Evolutionary conservation across 2,113 vertebrate species (phyloP).

Genomic region (zebrafish (Danio rerio)): GRCz12tu NC_133188.1:43273501-43274000

Average conservation of each 20-base stretch:
- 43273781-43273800: not conserved
- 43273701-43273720: conserved; percentile 83
- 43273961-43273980: not conserved
- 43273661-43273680: conserved; percentile 62
- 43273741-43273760: conserved; percentile 73
- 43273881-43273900: not conserved
- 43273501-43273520: no score
- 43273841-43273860: not conserved
- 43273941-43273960: not conserved
- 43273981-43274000: not conserved
- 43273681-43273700: conserved; percentile 84
- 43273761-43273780: conserved; percentile 68
- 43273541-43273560: no score
- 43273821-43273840: not conserved
- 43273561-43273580: no score
- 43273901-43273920: not conserved
- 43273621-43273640: not conserved
- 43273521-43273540: no score
- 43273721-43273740: conserved; percentile 84
- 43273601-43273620: no score
- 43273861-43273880: not conserved
- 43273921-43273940: not conserved
- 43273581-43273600: no score
- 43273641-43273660: not conserved
- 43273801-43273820: not conserved